Base-by-base conservation (phyloP, 2,797 vertebrate species). In the Lophotriccus pileatus region DNA sequence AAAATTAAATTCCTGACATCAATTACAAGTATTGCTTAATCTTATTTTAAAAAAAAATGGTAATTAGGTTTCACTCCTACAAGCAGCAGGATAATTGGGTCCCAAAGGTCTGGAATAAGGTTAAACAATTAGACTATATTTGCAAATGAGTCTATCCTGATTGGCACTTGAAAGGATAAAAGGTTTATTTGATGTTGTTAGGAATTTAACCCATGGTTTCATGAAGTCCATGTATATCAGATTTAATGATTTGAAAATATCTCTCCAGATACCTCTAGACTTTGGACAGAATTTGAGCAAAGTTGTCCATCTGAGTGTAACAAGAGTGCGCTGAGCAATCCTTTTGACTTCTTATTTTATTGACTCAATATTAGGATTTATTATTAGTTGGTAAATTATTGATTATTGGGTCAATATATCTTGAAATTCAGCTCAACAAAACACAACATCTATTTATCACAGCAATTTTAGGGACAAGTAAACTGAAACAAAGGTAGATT, bases 141-240 rank as follows among this genome's bases (percentile, higher is more conserved):
- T 96, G 88, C 83, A 95, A 78, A 89, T 90, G 23, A 89, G 59
- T 76, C 37, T 67, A 70, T 89, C 77, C 47, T 94, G 93, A 95
- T 88, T 93, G 87, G 50, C 93, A 95, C 83, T 88, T 95, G 80
- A 91, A 94, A 95, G 59, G 58, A 90, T 91, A 76, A 94, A 93
- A 84, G 63, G 70, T 88, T 96, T 93, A 81, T 95, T 93, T 96
- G 83, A 96, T 93, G 67, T 84, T 60, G 11, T 84, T 75, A 72
- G 36, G 50, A 91, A 84, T 94, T 89, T 93, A 92, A 91, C 37
- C 41, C 43, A 0, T 52, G 49, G 55, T 91, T 94, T 87, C 18
- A 30, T 37, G 20, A 88, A 83, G n/a, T 52, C 28, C 43, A 23
- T 4, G 0, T 78, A 20, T 62, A 62, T 68, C n/a, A 76, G 43